phyloP scores from a whole-genome alignment of 2,888 invertebrate species.

The Drosophila macrospina region DNA sequence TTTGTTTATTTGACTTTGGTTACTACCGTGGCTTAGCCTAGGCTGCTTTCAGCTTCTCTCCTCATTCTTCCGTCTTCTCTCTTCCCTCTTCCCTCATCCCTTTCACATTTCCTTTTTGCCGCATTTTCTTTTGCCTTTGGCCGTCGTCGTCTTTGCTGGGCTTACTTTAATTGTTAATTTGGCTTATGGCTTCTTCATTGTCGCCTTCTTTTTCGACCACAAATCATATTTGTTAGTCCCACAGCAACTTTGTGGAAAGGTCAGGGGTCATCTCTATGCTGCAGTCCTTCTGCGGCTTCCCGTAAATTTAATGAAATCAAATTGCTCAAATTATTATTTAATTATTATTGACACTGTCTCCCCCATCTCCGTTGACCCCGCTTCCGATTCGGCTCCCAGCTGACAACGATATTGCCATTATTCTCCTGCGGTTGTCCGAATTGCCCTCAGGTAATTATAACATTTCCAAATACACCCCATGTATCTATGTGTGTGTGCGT shows the following conservation, averaged over 20 bases:
- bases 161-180: slow-evolving; percentile 72
- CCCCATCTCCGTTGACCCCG: slow-evolving; percentile 6
- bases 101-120: neutral
- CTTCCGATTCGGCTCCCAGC: slow-evolving; percentile 13
- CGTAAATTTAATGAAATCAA: slow-evolving; percentile 58
- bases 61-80: slow-evolving; percentile 4
- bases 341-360: slow-evolving; percentile 52
- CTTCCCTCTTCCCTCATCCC: neutral
- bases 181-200: slow-evolving; percentile 66
- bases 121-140: slow-evolving; percentile 2
- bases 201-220: slow-evolving; percentile 40
- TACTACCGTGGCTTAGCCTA: slow-evolving; percentile 17
- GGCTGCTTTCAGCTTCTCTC: slow-evolving; percentile 6
- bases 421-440: slow-evolving; percentile 24
- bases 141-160: slow-evolving; percentile 24
- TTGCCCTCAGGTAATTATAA: slow-evolving; percentile 35
- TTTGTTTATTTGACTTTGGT: slow-evolving; percentile 53
- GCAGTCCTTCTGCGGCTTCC: slow-evolving; percentile 64
- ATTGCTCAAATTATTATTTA: slow-evolving; percentile 67
- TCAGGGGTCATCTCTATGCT: slow-evolving; percentile 25
- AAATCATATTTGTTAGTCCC: slow-evolving; percentile 58
- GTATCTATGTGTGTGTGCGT: neutral
- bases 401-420: slow-evolving; percentile 15
- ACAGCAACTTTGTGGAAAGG: slow-evolving; percentile 9
- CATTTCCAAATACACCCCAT: slow-evolving; percentile 18